A percentile compares a stretch with the other conserved stretches of the same genome.
Evolutionary conservation across 2,888 invertebrate species (phyloP).

Genomic region (Tineola bisselliella): DNA sequence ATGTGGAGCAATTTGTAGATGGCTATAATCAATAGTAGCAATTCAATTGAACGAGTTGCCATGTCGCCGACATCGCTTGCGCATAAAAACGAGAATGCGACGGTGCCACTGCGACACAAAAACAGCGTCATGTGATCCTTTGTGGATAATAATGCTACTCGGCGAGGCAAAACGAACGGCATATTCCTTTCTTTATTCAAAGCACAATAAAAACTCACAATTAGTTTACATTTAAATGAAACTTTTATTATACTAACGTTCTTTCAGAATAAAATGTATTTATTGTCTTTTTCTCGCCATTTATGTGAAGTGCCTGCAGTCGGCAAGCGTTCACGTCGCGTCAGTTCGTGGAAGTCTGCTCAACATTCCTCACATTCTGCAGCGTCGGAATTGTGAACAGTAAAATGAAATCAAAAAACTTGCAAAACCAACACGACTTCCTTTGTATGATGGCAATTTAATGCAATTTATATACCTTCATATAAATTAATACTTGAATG

Average conservation of each 20-base stretch:
- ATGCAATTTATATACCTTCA: neutral
- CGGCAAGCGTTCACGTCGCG: neutral
- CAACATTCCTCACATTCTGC: neutral
- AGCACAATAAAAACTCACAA: neutral
- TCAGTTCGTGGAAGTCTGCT: neutral
- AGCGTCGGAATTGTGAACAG: neutral
- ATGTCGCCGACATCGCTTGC: conserved; percentile 2
- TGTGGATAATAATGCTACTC: neutral
- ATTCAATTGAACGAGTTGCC: conserved; percentile 10
- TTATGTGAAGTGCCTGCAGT: neutral
- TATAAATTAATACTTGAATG: neutral
- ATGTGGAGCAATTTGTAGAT: neutral
- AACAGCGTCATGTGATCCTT: conserved; percentile 16
- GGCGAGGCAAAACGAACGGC: conserved; percentile 8
- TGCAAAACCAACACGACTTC: neutral
- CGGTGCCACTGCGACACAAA: conserved; percentile 12
- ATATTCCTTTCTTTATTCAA: conserved; percentile 6
- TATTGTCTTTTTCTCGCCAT: neutral
- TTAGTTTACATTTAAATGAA: neutral
- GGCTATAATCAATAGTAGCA: conserved; percentile 5
- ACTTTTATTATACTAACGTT: neutral
- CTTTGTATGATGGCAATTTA: neutral
- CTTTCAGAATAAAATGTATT: neutral
- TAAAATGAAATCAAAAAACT: neutral
- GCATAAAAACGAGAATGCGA: conserved; percentile 12